Percentiles rank a stretch among this genome's conserved stretches.
These are phyloP conservation scores for Lasioglossum leucozonium DNA, from an alignment of 2,888 invertebrate species.

Conservation along the genomic window DNA sequence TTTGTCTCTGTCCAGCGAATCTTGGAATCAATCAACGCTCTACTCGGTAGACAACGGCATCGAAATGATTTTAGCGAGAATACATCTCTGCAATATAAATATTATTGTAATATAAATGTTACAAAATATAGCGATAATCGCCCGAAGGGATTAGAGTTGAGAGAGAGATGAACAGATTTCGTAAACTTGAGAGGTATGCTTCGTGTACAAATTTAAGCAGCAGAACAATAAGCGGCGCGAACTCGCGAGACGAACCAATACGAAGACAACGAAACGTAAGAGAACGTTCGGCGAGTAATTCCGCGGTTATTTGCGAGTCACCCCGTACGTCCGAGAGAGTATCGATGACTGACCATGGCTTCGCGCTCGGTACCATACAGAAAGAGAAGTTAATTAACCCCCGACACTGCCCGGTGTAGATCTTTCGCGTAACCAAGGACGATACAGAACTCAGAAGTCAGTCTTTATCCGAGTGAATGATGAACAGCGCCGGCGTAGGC, in stretches of 20 bases:
- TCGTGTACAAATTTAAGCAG: too few relatives aligned
- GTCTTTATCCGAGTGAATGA: slow-evolving; percentile 39
- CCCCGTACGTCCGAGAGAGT: background rate
- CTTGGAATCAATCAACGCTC: slow-evolving; percentile 38
- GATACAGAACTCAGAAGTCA: slow-evolving; percentile 43
- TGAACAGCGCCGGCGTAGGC: slow-evolving; percentile 37
- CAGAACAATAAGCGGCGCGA: too few relatives aligned
- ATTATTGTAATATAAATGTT: too few relatives aligned
- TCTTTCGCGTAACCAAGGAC: slow-evolving; percentile 40
- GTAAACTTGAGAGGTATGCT: too few relatives aligned
- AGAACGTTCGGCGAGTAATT: too few relatives aligned
- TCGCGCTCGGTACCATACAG: slow-evolving; percentile 2
- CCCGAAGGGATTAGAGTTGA: too few relatives aligned
- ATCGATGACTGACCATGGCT: slow-evolving; percentile 28
- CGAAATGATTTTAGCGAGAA: too few relatives aligned
- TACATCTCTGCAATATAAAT: too few relatives aligned
- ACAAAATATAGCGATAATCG: too few relatives aligned
- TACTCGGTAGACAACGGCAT: background rate
- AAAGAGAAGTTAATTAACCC: slow-evolving; percentile 52
- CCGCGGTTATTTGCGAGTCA: background rate
- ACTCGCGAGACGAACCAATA: too few relatives aligned
- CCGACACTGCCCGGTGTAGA: slow-evolving; percentile 30
- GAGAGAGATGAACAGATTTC: too few relatives aligned
- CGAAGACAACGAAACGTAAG: too few relatives aligned
- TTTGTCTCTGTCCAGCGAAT: slow-evolving; percentile 5